Conservation (phyloP, 2,888 invertebrate species). For the Synergus japonicus region DNA sequence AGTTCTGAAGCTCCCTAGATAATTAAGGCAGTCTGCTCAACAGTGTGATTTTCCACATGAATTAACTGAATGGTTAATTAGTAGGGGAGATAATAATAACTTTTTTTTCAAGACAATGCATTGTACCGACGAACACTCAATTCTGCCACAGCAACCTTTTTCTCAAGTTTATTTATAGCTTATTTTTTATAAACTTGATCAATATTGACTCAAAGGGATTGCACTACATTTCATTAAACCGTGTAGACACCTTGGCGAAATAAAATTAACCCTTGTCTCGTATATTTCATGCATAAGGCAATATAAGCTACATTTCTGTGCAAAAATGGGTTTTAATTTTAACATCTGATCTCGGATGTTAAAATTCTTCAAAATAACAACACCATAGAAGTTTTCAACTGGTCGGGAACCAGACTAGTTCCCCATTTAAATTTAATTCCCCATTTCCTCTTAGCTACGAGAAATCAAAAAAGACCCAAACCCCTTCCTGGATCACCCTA, state of each 20-base stretch:
- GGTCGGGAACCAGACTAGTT: too few relatives aligned
- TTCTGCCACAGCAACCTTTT: background rate
- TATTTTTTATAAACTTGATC: background rate
- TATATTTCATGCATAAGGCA: background rate
- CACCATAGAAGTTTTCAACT: too few relatives aligned
- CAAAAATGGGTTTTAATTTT: too few relatives aligned
- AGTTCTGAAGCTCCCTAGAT: background rate
- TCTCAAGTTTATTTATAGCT: background rate
- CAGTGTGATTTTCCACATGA: slow-evolving; percentile 5
- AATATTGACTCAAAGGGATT: background rate
- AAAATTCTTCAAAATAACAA: too few relatives aligned
- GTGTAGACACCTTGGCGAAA: background rate
- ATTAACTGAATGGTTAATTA: slow-evolving; percentile 4
- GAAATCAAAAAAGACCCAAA: too few relatives aligned
- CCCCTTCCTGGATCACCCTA: too few relatives aligned
- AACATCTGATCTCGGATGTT: too few relatives aligned
- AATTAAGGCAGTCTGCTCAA: background rate
- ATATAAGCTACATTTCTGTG: too few relatives aligned
- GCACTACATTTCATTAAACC: background rate
- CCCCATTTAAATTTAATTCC: too few relatives aligned
- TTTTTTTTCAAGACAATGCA: background rate
- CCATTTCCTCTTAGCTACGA: too few relatives aligned
- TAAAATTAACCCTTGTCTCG: background rate
- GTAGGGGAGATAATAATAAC: slow-evolving; percentile 17
- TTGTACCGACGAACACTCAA: background rate